These are phyloP conservation scores for Phragmatobia fuliginosa DNA, from an alignment of 2,888 invertebrate species.

Conservation along the genomic window DNA sequence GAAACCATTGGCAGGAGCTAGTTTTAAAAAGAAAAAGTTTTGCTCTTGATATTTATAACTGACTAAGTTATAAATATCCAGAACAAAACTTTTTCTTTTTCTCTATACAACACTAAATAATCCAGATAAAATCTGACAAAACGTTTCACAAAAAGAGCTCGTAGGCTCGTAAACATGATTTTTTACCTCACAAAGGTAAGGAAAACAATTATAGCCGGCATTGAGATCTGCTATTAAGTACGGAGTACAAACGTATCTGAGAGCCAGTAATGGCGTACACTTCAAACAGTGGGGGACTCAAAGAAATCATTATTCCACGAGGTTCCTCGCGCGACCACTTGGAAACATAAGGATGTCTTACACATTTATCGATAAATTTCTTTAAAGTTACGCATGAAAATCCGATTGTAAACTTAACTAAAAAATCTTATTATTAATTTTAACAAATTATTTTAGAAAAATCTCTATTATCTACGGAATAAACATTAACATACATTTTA, in stretches of 20 bases:
- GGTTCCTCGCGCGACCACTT: slow-evolving; percentile 84
- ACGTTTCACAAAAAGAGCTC: slow-evolving; percentile 24
- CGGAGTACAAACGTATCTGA: slow-evolving; percentile 82
- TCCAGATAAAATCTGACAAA: slow-evolving; percentile 23
- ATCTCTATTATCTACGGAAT: no score
- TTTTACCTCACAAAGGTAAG: slow-evolving; percentile 73
- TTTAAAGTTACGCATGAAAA: not conserved
- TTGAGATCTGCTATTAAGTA: slow-evolving; percentile 81
- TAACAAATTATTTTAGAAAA: not conserved
- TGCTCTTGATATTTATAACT: no score
- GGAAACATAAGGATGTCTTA: slow-evolving; percentile 68
- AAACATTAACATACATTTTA: not conserved
- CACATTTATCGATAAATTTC: slow-evolving; percentile 30
- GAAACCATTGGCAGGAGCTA: no score
- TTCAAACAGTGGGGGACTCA: slow-evolving; percentile 82
- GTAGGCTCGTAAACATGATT: slow-evolving; percentile 58
- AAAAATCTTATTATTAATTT: not conserved
- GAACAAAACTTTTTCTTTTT: not conserved
- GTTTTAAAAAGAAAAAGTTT: no score
- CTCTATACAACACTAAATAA: slow-evolving; percentile 9
- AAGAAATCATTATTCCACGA: slow-evolving; percentile 86
- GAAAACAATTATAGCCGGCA: slow-evolving; percentile 82
- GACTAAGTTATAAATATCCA: no score
- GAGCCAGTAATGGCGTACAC: slow-evolving; percentile 80
- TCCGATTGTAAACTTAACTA: not conserved